These are phyloP conservation scores for Trachymyrmex cornetzi DNA, from an alignment of 1,140 invertebrate species.

Conservation along the genomic window DNA sequence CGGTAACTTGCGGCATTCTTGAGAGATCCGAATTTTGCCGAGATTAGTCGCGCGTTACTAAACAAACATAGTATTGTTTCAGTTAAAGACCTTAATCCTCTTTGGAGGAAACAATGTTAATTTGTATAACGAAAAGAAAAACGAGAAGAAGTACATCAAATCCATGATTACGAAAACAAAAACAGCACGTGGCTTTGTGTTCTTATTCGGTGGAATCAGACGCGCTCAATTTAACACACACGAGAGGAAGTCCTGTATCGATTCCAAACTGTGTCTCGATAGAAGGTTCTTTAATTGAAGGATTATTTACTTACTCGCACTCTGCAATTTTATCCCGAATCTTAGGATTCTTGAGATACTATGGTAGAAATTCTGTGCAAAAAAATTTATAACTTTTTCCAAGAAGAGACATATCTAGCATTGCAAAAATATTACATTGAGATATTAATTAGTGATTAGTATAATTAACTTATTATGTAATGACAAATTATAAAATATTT, in stretches of 20 bases:
- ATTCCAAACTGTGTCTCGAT: not conserved
- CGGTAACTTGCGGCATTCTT: not conserved
- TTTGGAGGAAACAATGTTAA: conserved; percentile 5
- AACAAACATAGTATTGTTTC: conserved; percentile 19
- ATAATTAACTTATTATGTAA: not conserved
- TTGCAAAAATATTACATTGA: not conserved
- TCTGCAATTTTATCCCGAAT: not conserved
- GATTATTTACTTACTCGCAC: conserved; percentile 38
- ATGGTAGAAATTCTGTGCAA: not conserved
- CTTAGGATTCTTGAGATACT: not conserved
- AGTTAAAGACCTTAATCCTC: not conserved
- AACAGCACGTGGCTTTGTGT: not conserved
- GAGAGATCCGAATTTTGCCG: conserved; percentile 7
- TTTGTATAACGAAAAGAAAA: conserved; percentile 16
- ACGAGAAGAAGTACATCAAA: not conserved
- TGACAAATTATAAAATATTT: not conserved
- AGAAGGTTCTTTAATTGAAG: conserved; percentile 43
- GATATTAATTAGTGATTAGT: not conserved
- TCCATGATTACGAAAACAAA: conserved; percentile 10
- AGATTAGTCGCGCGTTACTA: conserved; percentile 5
- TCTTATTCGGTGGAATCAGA: not conserved
- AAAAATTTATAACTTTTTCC: not conserved
- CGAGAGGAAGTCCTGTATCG: not conserved
- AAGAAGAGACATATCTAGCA: not conserved
- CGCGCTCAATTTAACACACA: conserved; percentile 22